Percentiles rank a stretch among this genome's conserved stretches.
Evolutionary conservation across 1,140 invertebrate genomes (phyloP).

Genomic region (Penaeus japonicus): DNA sequence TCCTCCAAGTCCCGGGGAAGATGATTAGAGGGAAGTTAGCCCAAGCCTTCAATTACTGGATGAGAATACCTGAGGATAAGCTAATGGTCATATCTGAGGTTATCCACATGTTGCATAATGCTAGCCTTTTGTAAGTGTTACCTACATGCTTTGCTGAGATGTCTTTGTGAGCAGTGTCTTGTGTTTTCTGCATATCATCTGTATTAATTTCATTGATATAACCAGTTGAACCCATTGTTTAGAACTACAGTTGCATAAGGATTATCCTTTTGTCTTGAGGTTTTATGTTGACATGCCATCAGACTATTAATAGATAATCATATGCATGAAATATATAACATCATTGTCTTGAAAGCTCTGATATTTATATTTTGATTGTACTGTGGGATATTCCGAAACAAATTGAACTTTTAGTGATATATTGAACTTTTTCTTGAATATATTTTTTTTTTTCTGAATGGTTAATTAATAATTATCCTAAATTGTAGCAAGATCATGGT

Average conservation of each 20-base stretch:
- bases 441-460: no score
- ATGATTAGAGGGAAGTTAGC: slow-evolving; percentile 85
- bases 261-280: no score
- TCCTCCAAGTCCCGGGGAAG: slow-evolving; percentile 70
- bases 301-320: no score
- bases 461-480: background rate
- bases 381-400: no score
- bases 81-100: slow-evolving; percentile 84
- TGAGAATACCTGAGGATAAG: slow-evolving; percentile 87
- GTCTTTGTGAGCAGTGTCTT: background rate
- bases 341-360: no score
- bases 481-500: background rate
- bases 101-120: slow-evolving; percentile 95
- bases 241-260: no score
- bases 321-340: no score
- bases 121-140: slow-evolving; percentile 88
- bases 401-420: no score
- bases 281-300: no score
- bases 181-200: background rate
- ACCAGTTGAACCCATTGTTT: no score
- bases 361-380: no score
- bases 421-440: no score
- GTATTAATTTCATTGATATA: background rate
- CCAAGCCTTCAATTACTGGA: slow-evolving; percentile 93
- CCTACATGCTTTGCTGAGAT: background rate